Percentiles rank a stretch among this genome's conserved stretches.
These are phyloP conservation scores for Lerista edwardsae DNA, from an alignment of 2,797 vertebrate species.

Conservation along the genomic window DNA sequence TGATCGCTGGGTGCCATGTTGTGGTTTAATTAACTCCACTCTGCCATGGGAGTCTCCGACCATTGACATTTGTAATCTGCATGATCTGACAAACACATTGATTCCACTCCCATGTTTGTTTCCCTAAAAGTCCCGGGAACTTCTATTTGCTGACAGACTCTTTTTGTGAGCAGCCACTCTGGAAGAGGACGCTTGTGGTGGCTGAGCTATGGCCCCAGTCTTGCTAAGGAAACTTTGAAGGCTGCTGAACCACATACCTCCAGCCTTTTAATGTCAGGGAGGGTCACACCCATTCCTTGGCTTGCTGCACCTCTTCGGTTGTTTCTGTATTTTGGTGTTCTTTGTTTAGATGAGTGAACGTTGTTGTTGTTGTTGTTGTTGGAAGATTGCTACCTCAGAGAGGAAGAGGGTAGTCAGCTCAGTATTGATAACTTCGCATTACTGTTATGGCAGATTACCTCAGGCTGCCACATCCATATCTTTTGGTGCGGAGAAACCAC, in stretches of 20 bases:
- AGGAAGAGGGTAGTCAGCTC: constrained; percentile 50
- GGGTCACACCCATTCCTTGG: not conserved
- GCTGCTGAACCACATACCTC: not conserved
- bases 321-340: not conserved
- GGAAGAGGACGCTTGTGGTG: not conserved
- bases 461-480: constrained; percentile 79
- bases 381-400: not conserved
- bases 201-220: not conserved
- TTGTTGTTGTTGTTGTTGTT: too few species aligned
- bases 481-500: constrained; percentile 79
- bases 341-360: not conserved
- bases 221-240: not conserved
- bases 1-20: too few species aligned
- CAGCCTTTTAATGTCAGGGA: not conserved
- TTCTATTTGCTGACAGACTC: too few species aligned
- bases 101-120: too few species aligned
- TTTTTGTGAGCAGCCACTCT: not conserved
- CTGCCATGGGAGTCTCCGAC: too few species aligned
- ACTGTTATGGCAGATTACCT: constrained; percentile 79
- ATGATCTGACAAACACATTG: too few species aligned
- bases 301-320: not conserved
- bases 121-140: too few species aligned
- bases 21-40: too few species aligned
- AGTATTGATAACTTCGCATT: constrained; percentile 79
- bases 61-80: too few species aligned